Base-by-base conservation (phyloP, 2,113 vertebrate species). In the Lonchura striata region DNA sequence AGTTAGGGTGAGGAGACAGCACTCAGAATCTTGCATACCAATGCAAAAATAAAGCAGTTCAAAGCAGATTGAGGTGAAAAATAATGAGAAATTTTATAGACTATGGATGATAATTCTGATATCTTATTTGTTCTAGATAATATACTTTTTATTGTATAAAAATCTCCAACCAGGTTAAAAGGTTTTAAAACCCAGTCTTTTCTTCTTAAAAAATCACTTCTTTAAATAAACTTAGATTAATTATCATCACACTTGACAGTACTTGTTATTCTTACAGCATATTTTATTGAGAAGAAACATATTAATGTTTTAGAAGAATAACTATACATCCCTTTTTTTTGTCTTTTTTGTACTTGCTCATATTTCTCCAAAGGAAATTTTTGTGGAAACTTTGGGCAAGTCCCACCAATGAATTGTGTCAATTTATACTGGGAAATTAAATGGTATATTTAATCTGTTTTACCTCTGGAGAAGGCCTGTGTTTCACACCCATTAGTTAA, bases 401-500 rank as follows among this genome's bases (percentile, higher is more conserved):
- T n/a, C 15, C 68, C 13, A 81, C 64, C 53, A 63, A 77, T 82
- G 70, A 70, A 47, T 9, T 25, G 10, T 68, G 35, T 33, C 71
- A 94, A 41, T 70, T 19, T 39, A 60, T 88, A 59, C 17, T 30
- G 77, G 30, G 7, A 35, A 91, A 90, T 88, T 90, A 81, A 61
- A n/a, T 52, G 14, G 24, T 74, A 81, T 90, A 81, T 90, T 90
- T 94, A 86, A 82, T 76, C 41, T 42, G 5, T 83, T 94, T 88
- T 91, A 93, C 44, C 46, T 88, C 41, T 68, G 33, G 47, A 86
- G 33, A 82, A 88, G 47, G 33, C 14, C 20, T 60, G 27, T 66
- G 33, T 86, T 90, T 90, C 47, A 86, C 23, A 81, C 11, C 30
- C 42, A 75, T 88, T 93, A 90, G 72, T 90, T 91, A 90, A 95